These are phyloP conservation scores for Ascaphus truei DNA, from an alignment of 2,113 vertebrate species.

Conservation along the genomic window DNA sequence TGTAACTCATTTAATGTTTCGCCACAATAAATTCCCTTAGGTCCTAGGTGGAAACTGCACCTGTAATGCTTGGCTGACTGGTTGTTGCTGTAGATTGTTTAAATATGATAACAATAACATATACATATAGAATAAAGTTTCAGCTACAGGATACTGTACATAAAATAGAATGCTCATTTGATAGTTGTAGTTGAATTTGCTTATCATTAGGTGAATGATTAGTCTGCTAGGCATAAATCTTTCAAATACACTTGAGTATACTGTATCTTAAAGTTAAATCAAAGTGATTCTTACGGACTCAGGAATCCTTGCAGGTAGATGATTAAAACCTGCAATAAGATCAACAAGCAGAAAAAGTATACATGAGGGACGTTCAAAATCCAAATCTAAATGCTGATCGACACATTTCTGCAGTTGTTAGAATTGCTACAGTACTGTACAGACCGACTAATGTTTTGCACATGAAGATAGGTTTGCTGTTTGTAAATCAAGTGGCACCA, in stretches of 20 bases:
- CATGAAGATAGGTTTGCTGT: no score
- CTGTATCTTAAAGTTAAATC: conserved; percentile 19
- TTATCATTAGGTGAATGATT: conserved; percentile 31
- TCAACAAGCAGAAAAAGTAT: conserved; percentile 17
- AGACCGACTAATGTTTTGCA: no score
- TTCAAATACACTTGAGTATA: conserved; percentile 10
- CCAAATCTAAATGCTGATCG: conserved; percentile 31
- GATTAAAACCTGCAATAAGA: conserved; percentile 25
- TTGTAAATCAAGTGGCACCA: no score
- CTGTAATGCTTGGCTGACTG: conserved; percentile 12
- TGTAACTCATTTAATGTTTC: no score
- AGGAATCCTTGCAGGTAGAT: conserved; percentile 17
- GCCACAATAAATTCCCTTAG: not conserved
- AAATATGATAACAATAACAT: not conserved
- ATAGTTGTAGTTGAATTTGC: conserved; percentile 29
- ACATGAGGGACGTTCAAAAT: conserved; percentile 21
- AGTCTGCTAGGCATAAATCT: conserved; percentile 23
- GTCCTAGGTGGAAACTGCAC: not conserved
- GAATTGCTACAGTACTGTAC: not conserved
- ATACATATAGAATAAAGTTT: not conserved
- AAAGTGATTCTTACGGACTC: conserved; percentile 16
- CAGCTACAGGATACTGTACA: no score
- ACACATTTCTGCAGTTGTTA: conserved; percentile 25
- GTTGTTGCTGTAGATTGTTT: not conserved
- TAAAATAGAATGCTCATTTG: conserved; percentile 21